A percentile compares a stretch with the other conserved stretches of the same genome.
Evolutionary conservation across 1,140 invertebrate species (phyloP).

Genomic region (Drosophila paulistorum): DNA sequence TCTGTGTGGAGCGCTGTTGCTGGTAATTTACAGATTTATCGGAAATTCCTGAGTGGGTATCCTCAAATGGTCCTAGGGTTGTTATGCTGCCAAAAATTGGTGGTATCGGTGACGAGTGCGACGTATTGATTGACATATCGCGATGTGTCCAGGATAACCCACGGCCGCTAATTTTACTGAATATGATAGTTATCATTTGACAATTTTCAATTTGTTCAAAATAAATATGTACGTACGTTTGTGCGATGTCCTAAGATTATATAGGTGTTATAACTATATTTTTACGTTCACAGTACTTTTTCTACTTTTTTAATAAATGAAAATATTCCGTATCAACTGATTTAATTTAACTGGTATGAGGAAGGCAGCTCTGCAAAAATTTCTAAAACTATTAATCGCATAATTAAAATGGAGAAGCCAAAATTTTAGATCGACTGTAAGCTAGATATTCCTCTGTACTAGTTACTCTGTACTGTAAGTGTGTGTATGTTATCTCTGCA

Average conservation of each 20-base stretch:
- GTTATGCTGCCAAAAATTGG: neutral
- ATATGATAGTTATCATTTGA: neutral
- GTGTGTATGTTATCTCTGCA: neutral
- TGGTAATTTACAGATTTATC: slow-evolving; percentile 19
- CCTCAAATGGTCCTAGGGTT: neutral
- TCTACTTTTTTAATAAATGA: neutral
- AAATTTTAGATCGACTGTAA: neutral
- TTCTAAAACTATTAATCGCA: neutral
- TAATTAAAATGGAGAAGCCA: neutral
- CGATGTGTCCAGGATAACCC: neutral
- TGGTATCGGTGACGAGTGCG: neutral
- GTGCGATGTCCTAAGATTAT: neutral
- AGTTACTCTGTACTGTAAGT: neutral
- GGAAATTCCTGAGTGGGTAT: neutral
- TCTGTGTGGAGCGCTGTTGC: slow-evolving; percentile 10
- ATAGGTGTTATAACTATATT: neutral
- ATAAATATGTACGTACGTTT: neutral
- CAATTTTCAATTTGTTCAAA: neutral
- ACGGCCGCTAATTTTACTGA: neutral
- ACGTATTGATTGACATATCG: neutral
- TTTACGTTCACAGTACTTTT: neutral
- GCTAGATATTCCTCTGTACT: neutral
- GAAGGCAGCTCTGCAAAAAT: neutral
- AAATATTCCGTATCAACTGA: neutral
- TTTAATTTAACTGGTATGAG: neutral